Conservation (phyloP, 2,113 vertebrate genomes). For the Macaca mulatta region DNA sequence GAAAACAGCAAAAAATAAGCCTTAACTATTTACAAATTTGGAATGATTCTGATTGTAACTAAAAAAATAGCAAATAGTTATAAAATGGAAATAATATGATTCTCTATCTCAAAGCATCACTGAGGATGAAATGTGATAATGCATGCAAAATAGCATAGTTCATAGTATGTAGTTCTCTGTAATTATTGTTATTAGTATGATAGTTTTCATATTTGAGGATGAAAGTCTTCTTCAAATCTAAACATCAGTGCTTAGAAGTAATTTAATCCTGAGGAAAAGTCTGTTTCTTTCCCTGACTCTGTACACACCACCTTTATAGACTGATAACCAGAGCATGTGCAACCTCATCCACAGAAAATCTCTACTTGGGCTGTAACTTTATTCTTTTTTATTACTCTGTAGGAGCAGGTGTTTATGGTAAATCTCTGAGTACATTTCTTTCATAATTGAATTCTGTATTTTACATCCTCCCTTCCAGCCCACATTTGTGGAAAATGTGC, state of each 20-base stretch:
- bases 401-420: neutral
- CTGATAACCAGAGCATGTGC: neutral
- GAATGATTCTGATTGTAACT: neutral
- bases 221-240: neutral
- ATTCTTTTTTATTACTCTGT: constrained; percentile 19
- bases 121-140: constrained; percentile 11
- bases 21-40: neutral
- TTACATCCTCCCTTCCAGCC: neutral
- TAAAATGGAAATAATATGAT: constrained; percentile 11
- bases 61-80: neutral
- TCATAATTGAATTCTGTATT: neutral
- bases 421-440: neutral
- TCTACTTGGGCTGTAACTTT: neutral
- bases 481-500: neutral
- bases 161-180: neutral
- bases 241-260: neutral
- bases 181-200: constrained; percentile 52
- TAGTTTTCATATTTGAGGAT: neutral
- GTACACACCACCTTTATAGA: neutral
- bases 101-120: neutral
- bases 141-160: constrained; percentile 9
- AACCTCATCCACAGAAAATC: neutral
- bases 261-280: constrained; percentile 22
- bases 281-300: neutral
- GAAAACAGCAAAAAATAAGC: constrained; percentile 1